phyloP scores from a whole-genome alignment of 2,113 vertebrate species.

The Catharus minimus region DNA sequence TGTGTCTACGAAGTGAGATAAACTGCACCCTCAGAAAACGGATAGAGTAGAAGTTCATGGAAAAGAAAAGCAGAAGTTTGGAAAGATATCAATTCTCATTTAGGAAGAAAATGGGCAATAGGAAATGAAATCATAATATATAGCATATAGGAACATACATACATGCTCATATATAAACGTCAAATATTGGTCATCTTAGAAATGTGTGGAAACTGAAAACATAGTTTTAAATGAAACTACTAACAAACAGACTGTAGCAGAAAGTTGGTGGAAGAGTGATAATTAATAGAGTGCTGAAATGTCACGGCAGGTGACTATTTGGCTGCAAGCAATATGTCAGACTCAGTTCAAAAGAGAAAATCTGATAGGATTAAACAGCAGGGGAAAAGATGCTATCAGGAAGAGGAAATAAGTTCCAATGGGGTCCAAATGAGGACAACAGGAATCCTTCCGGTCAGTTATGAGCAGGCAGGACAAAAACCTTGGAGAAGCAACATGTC shows the following conservation, averaged over 20 bases:
- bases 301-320: not conserved
- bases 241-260: not conserved
- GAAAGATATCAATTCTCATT: not conserved
- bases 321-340: not conserved
- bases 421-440: not conserved
- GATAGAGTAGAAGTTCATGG: not conserved
- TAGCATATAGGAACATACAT: accelerated
- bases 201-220: not conserved
- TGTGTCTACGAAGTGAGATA: not conserved
- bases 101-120: not conserved
- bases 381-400: not conserved
- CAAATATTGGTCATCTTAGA: not conserved
- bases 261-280: not conserved
- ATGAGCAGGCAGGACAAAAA: not conserved
- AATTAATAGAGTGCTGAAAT: conserved; percentile 7
- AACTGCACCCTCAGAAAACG: not conserved
- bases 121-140: not conserved
- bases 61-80: not conserved
- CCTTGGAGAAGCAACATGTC: not conserved
- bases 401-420: not conserved
- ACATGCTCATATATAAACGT: too few species aligned
- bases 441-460: not conserved
- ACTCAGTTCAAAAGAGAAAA: not conserved
- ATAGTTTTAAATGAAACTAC: not conserved
- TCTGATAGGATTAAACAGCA: not conserved